phyloP scores from a whole-genome alignment of 1,140 invertebrate genomes.

The Nasonia vitripennis region DNA sequence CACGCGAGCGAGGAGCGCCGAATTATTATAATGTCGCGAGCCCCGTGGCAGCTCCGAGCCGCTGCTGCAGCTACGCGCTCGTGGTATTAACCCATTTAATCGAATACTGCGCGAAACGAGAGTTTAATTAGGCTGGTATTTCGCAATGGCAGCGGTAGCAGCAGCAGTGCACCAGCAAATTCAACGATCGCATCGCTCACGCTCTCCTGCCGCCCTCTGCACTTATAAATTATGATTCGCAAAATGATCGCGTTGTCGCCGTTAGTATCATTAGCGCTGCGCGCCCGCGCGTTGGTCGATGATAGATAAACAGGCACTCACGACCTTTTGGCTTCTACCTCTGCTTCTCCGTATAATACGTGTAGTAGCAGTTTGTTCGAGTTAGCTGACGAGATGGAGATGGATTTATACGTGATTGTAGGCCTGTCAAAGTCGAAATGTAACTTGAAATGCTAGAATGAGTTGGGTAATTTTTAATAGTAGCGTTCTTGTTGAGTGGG shows the following conservation, averaged over 20 bases:
- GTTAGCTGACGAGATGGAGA: too few relatives aligned
- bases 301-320: too few relatives aligned
- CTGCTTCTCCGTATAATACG: too few relatives aligned
- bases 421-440: too few relatives aligned
- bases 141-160: background rate
- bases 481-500: too few relatives aligned
- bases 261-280: conserved; percentile 4
- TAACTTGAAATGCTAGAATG: too few relatives aligned
- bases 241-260: conserved; percentile 3
- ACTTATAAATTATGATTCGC: conserved; percentile 44
- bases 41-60: background rate
- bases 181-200: background rate
- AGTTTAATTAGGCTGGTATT: conserved; percentile 56
- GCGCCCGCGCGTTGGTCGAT: background rate
- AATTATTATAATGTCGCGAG: background rate
- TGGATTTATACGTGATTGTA: too few relatives aligned
- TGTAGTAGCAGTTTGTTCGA: too few relatives aligned
- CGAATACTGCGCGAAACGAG: conserved; percentile 47
- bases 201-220: background rate
- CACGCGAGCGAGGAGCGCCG: background rate
- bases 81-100: conserved; percentile 52
- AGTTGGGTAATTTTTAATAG: too few relatives aligned
- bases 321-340: too few relatives aligned
- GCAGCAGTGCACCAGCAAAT: background rate
- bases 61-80: background rate